Evolutionary conservation across 2,888 invertebrate species (phyloP), one percentile per base, ranked within the genome.

Genomic region (Serrognathus titanus): DNA sequence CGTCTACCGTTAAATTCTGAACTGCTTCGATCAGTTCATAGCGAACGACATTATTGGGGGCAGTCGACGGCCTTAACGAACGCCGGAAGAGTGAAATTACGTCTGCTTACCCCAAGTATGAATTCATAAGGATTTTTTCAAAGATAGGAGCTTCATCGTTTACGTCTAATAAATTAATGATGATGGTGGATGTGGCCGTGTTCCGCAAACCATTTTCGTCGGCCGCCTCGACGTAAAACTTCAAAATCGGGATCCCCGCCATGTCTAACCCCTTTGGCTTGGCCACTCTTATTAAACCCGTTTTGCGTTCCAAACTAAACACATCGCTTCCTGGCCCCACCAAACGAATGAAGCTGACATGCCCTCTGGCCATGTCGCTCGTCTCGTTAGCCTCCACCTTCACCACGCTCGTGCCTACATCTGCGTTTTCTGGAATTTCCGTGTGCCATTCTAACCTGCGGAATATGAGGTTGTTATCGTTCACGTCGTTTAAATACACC

Each of bases 91-190:
- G 73, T 91, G 69, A 94, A 92, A 67, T 88, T 86, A 61, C 82
- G 84, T 63, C 88, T 79, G 71, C 88, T 88, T 6, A 87, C 81
- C 47, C 89, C 86, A 58, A 95, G 76, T 63, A 91, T 88, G 66
- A 92, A 93, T 72, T 90, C 90, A 72, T 94, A 94, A 9, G 86
- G 79, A 48, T 84, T 80, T 72, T 86, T 87, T 90, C 89, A 73
- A 97, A 97, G 59, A 84, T 80, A 39, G 97, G 97, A 53, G 86
- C 82, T 78, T 94, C 88, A 78, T 96, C 95, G 76, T 96, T 95
- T 54, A 90, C 86, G 79, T 86, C 86, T 7, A 67, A 79, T 64
- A 95, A 79, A 78, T 87, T 86, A 69, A 94, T 84, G 66, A 86
- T 83, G 65, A 93, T 81, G 68, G 86, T 85, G 67, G 89, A 84